Evolutionary conservation across 2,888 invertebrate species (phyloP).

Genomic region (Sialis lutaria): DNA sequence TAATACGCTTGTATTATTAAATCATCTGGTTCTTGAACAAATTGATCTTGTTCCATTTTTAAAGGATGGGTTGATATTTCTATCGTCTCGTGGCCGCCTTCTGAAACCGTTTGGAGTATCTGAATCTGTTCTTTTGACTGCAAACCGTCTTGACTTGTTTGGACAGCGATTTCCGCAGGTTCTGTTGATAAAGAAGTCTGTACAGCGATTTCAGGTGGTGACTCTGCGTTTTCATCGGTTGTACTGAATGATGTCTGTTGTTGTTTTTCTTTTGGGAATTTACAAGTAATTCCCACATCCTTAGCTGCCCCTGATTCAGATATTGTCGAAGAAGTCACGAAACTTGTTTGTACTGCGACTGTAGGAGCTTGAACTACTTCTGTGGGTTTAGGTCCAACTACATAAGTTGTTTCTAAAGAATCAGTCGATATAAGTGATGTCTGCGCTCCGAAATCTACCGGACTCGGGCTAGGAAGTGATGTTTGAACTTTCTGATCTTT

Average conservation of each 20-base stretch:
- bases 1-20: conserved; percentile 59
- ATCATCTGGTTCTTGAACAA: conserved; percentile 36
- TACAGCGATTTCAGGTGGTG: conserved; percentile 2
- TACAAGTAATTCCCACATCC: conserved; percentile 33
- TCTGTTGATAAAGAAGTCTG: conserved; percentile 17
- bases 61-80: conserved; percentile 50
- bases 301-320: conserved; percentile 22
- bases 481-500: conserved; percentile 45
- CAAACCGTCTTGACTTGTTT: conserved; percentile 23
- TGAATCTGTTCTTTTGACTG: conserved; percentile 45
- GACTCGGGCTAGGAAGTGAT: conserved; percentile 14
- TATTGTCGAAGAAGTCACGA: conserved; percentile 23
- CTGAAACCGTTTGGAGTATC: conserved; percentile 40
- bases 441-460: background rate
- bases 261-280: conserved; percentile 37
- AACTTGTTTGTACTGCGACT: conserved; percentile 50
- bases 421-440: background rate
- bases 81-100: conserved; percentile 48
- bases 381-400: conserved; percentile 12
- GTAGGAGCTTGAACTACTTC: conserved; percentile 16
- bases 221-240: conserved; percentile 6
- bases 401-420: conserved; percentile 10
- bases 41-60: conserved; percentile 27
- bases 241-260: conserved; percentile 32
- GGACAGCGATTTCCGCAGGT: conserved; percentile 20